phyloP scores from a whole-genome alignment of 2,888 invertebrate species.

The Lacanobia oleracea region DNA sequence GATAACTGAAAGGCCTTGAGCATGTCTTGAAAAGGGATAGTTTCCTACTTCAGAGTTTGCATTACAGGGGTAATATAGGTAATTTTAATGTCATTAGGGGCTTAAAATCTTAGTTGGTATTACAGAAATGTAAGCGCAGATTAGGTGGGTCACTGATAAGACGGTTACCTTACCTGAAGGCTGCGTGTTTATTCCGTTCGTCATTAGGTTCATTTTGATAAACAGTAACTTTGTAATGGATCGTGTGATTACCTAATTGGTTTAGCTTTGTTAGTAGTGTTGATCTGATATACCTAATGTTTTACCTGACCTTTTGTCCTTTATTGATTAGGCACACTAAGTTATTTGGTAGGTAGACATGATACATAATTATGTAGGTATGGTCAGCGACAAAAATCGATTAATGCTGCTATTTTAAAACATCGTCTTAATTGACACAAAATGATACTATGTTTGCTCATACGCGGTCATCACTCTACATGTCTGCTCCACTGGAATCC shows the following conservation, averaged over 20 bases:
- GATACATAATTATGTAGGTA: neutral
- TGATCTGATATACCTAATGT: constrained; percentile 17
- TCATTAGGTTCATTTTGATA: constrained; percentile 29
- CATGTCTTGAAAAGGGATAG: constrained; percentile 45
- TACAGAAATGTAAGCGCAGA: constrained; percentile 47
- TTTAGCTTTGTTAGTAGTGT: constrained; percentile 25
- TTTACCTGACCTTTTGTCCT: constrained; percentile 8
- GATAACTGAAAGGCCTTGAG: neutral
- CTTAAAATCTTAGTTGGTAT: constrained; percentile 49
- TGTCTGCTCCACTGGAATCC: no score
- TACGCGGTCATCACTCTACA: no score
- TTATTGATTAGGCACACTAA: neutral
- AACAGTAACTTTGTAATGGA: constrained; percentile 33
- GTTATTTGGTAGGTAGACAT: neutral
- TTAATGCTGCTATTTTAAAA: no score
- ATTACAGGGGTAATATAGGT: constrained; percentile 46
- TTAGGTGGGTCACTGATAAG: constrained; percentile 47
- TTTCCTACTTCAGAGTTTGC: constrained; percentile 44
- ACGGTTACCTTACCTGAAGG: constrained; percentile 28
- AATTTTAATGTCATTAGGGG: constrained; percentile 58
- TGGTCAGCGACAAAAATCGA: no score
- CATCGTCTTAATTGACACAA: no score
- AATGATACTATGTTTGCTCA: no score
- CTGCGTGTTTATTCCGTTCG: constrained; percentile 33
- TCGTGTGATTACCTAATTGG: constrained; percentile 30